Evolutionary conservation across 2,888 invertebrate genomes (phyloP).

Genomic region (Sceliomorpha sp.): DNA sequence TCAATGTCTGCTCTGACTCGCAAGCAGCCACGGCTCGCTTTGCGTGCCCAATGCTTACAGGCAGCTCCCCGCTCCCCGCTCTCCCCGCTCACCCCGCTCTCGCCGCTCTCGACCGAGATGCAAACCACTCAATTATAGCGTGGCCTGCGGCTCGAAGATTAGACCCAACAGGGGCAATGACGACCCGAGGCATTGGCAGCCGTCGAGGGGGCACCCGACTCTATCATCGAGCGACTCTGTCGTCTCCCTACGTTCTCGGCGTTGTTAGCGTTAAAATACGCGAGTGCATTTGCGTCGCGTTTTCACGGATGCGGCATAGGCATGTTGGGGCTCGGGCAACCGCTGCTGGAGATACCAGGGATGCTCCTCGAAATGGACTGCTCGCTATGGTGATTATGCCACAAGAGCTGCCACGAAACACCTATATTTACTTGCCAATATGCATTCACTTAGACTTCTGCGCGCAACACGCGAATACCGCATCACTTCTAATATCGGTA

Average conservation of each 20-base stretch:
- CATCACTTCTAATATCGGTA: constrained; percentile 46
- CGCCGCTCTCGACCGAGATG: constrained; percentile 64
- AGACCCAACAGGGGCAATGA: constrained; percentile 55
- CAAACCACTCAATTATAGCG: constrained; percentile 77
- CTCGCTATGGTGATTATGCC: constrained; percentile 31
- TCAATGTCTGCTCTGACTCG: constrained; percentile 66
- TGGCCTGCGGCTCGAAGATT: constrained; percentile 66
- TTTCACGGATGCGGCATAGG: constrained; percentile 21
- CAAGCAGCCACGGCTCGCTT: constrained; percentile 46
- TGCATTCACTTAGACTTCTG: constrained; percentile 44
- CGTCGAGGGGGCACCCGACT: constrained; percentile 26
- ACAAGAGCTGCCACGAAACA: constrained; percentile 34
- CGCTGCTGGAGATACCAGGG: constrained; percentile 26
- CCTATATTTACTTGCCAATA: constrained; percentile 51
- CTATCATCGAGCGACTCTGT: constrained; percentile 32
- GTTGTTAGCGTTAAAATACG: constrained; percentile 33
- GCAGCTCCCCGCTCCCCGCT: constrained; percentile 48
- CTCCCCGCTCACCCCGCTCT: too few species aligned
- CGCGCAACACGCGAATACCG: constrained; percentile 41
- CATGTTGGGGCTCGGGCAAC: constrained; percentile 20
- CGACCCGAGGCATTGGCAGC: constrained; percentile 43
- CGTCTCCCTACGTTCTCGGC: constrained; percentile 28
- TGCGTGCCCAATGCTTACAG: constrained; percentile 58
- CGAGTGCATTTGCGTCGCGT: constrained; percentile 18
- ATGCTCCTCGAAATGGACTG: constrained; percentile 23